Evolutionary conservation across 2,888 invertebrate species (phyloP).

Genomic region (Cordilura impudica): DNA sequence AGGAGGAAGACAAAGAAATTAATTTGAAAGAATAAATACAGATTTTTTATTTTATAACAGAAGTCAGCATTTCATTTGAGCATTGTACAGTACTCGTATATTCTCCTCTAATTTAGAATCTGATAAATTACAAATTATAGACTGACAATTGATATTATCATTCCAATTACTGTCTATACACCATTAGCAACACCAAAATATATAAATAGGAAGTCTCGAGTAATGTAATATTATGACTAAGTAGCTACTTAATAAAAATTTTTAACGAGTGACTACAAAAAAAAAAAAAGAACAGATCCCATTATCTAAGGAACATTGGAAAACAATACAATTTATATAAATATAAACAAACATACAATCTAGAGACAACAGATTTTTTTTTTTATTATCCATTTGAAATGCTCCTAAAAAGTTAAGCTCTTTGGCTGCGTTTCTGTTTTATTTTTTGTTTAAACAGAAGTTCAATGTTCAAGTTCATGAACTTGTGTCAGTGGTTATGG

Average conservation of each 20-base stretch:
- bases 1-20: too few species aligned
- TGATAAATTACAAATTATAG: slow-evolving; percentile 47
- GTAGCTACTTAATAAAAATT: neutral
- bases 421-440: slow-evolving; percentile 2
- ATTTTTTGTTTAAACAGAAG: slow-evolving; percentile 34
- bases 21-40: too few species aligned
- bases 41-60: too few species aligned
- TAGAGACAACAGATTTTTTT: slow-evolving; percentile 33
- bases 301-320: slow-evolving; percentile 20
- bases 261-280: neutral
- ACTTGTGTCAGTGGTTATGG: slow-evolving; percentile 38
- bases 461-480: slow-evolving; percentile 61
- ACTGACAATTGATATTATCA: slow-evolving; percentile 54
- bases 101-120: neutral
- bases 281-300: slow-evolving; percentile 46
- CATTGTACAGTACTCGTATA: too few species aligned
- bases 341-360: neutral
- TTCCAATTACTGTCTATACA: slow-evolving; percentile 47
- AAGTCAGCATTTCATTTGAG: too few species aligned
- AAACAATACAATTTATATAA: slow-evolving; percentile 14
- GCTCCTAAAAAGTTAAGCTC: slow-evolving; percentile 1
- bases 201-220: neutral
- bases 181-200: neutral
- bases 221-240: slow-evolving; percentile 24
- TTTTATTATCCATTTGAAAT: neutral